phyloP scores from a whole-genome alignment of 1,140 invertebrate species.

The Drosophila punjabiensis region DNA sequence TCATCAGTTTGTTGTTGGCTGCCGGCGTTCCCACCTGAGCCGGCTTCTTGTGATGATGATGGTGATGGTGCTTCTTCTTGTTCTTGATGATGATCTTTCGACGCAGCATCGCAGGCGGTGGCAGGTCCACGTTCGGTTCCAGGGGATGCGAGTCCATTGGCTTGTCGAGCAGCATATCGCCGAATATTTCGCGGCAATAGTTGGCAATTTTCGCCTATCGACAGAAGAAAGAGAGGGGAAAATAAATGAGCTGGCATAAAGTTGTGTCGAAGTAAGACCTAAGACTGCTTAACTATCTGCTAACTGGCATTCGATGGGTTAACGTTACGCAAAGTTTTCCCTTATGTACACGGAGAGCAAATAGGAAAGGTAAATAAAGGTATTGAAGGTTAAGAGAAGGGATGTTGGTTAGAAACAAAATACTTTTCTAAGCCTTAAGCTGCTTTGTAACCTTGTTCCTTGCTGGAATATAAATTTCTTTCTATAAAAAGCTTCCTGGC shows the following conservation, averaged over 20 bases:
- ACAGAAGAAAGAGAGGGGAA: not conserved
- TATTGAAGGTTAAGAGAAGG: not conserved
- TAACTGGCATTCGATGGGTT: conserved; percentile 66
- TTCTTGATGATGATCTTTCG: conserved; percentile 99
- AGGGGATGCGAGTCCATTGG: conserved; percentile 95
- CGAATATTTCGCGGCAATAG: conserved; percentile 98
- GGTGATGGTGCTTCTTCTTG: conserved; percentile 97
- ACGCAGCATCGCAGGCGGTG: conserved; percentile 93
- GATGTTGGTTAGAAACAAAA: not conserved
- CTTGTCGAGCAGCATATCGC: conserved; percentile 96
- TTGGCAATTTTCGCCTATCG: conserved; percentile 97
- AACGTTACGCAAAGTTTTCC: conserved; percentile 15
- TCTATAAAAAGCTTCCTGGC: not conserved
- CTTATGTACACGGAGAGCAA: not conserved
- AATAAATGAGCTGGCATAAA: conserved; percentile 15
- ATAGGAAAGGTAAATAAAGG: not conserved
- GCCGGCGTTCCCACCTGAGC: conserved; percentile 51
- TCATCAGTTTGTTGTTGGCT: conserved; percentile 74
- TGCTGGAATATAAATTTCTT: not conserved
- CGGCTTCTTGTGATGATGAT: conserved; percentile 87
- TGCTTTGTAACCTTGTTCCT: not conserved
- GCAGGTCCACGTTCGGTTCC: conserved; percentile 91
- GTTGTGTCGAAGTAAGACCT: conserved; percentile 6
- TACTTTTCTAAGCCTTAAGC: no score
- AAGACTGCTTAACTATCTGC: conserved; percentile 43